Evolutionary conservation across 2,113 vertebrate species (phyloP), one percentile per base, ranked within the genome.

Genomic region (Anas platyrhynchos): DNA sequence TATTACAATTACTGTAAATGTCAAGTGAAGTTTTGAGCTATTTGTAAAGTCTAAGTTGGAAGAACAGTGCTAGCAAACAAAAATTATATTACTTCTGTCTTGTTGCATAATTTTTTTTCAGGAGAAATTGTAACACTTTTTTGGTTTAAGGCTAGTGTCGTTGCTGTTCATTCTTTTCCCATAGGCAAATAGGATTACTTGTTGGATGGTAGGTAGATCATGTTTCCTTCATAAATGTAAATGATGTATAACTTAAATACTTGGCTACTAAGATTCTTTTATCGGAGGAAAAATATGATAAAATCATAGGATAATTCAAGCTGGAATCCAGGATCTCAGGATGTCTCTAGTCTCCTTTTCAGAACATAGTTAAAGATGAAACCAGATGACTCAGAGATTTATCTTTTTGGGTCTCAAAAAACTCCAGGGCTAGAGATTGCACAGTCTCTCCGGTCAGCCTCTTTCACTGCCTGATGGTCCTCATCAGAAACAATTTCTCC

Each of bases 251-350:
- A 50, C 9, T 81, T 23, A 55, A 63, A 26, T 86, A 34, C 62
- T 91, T 63, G 31, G 11, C 59, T 82, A 82, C n/a, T 50, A 16
- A 7, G 29, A 89, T 95, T 91, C 58, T 85, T 92, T 95, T 86
- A 74, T 48, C 85, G 21, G 36, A 85, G 50, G 29, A 69, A 73
- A 80, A 56, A 88, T 88, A 58, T 29, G 27, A 13, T 15, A 23
- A 20, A 12, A 56, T 50, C 32, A 25, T 17, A 58, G 16, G 36
- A 38, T 78, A 73, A 56, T 62, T 77, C 31, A 50, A 31, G 11
- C 31, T 46, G 32, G 16, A 88, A 27, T 72, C 65, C 31, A 55
- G 25, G 38, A 36, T 65, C 50, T 65, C 17, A 36, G 36, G 14
- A 61, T 15, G 15, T 88, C 14, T 65, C 32, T 48, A 21, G 56